Evolutionary conservation across 2,797 vertebrate genomes (phyloP), one percentile per base, ranked within the genome.

Genomic region (Arnoldichthys spilopterus): DNA sequence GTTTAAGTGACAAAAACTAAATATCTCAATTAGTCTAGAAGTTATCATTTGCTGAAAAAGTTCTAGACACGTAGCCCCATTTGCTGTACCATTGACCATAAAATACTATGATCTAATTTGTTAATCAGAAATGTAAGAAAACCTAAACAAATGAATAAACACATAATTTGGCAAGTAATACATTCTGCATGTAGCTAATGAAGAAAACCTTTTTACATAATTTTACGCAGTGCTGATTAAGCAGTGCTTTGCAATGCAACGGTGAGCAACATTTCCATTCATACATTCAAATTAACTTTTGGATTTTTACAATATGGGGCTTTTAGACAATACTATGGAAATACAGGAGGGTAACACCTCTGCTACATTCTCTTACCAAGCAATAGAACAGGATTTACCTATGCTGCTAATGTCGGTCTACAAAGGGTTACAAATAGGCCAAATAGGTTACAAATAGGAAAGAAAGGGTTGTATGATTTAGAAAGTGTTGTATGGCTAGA

Each of bases 191-290:
- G n/a, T 47, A 66, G 22, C 37, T 43, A 43, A 43, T 22, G 6
- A n/a, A 40, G 43, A 40, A 34, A 62, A 18, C 9, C 34, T 28
- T 26, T 18, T 53, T 30, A 75, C 22, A 45, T 26, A 4, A 45
- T 71, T 54, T 6, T 13, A 34, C 22, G 20, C 15, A 56, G 22
- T 43, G 40, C 40, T 43, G 22, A 8, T 26, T 40, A n/a, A 15
- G 59, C 20, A 13, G 32, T 32, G 22, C 24, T 49, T 63, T 78
- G 24, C 30, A 67, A 68, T 64, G 45, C 53, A 80, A 37, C 15
- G 30, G 37, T 16, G 32, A 54, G n/a, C 49, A 70, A 78, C 76
- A 22, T 77, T 66, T 70, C 69, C 58, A 79, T 76, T 40, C 30
- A 32, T 4, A 66, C 58, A 79, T 76, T 43, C 51, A 43, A 9